phyloP scores from a whole-genome alignment of 1,140 invertebrate genomes.

The Bradynema listronoti region DNA sequence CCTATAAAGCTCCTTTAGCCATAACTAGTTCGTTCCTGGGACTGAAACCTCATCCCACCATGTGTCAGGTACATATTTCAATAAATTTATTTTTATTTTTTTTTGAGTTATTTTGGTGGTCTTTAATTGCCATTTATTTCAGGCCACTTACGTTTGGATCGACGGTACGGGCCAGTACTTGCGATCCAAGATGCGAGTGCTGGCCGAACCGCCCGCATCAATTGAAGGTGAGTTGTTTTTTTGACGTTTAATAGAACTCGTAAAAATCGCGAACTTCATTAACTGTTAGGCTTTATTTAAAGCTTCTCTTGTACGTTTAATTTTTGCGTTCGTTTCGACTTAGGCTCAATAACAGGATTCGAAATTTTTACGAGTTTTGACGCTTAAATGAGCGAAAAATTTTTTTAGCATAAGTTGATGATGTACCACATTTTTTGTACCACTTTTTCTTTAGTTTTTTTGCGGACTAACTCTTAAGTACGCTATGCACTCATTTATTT shows the following conservation, averaged over 20 bases:
- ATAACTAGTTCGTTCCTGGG: background rate
- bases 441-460: too few relatives aligned
- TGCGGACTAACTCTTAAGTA: too few relatives aligned
- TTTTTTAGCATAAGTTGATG: too few relatives aligned
- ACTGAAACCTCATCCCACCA: background rate
- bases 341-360: too few relatives aligned
- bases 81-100: background rate
- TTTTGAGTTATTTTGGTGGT: background rate
- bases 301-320: too few relatives aligned
- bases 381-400: too few relatives aligned
- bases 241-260: background rate
- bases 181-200: constrained; percentile 78
- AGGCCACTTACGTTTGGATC: constrained; percentile 89
- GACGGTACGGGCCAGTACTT: constrained; percentile 83
- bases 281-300: too few relatives aligned
- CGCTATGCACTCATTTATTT: too few relatives aligned
- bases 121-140: constrained; percentile 63
- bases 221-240: background rate
- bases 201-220: constrained; percentile 68
- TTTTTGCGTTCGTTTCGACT: too few relatives aligned
- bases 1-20: background rate
- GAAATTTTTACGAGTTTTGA: too few relatives aligned
- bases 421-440: too few relatives aligned
- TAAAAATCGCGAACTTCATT: too few relatives aligned
- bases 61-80: constrained; percentile 4